Percentiles rank a stretch among this genome's conserved stretches.
Conservation (phyloP, 2,888 invertebrate species). For the Danaus chrysippus region DNA sequence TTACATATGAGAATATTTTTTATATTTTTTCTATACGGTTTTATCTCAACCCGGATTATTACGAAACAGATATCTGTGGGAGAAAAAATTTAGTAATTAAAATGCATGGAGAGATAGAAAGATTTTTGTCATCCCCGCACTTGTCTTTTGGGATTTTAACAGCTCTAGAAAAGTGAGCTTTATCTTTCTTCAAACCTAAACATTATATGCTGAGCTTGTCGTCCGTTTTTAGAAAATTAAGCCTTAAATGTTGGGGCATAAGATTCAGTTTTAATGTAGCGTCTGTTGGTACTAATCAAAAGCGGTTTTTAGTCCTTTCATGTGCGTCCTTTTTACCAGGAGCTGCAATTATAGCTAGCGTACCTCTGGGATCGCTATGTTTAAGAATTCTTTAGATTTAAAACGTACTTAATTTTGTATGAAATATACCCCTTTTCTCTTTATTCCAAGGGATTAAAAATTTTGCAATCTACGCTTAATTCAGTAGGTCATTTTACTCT, state of each 20-base stretch:
- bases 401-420: conserved; percentile 12
- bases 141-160: conserved; percentile 6
- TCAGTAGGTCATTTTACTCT: not conserved
- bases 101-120: no score
- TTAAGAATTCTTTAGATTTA: conserved; percentile 45
- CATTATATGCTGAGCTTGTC: conserved; percentile 20
- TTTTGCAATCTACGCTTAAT: not conserved
- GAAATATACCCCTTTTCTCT: conserved; percentile 1
- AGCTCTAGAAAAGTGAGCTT: conserved; percentile 18
- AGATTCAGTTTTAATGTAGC: conserved; percentile 14
- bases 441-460: not conserved
- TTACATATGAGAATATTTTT: no score
- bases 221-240: conserved; percentile 10
- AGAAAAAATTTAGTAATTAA: no score
- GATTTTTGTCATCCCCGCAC: no score
- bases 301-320: conserved; percentile 55
- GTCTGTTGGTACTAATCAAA: conserved; percentile 28
- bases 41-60: no score
- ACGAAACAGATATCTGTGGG: no score
- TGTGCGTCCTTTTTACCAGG: conserved; percentile 62
- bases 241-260: conserved; percentile 15
- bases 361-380: conserved; percentile 56
- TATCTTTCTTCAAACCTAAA: conserved; percentile 16
- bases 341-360: conserved; percentile 73
- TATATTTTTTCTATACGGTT: no score